These are phyloP conservation scores for Cotesia congregata DNA, from an alignment of 2,888 invertebrate species.

Conservation along the genomic window DNA sequence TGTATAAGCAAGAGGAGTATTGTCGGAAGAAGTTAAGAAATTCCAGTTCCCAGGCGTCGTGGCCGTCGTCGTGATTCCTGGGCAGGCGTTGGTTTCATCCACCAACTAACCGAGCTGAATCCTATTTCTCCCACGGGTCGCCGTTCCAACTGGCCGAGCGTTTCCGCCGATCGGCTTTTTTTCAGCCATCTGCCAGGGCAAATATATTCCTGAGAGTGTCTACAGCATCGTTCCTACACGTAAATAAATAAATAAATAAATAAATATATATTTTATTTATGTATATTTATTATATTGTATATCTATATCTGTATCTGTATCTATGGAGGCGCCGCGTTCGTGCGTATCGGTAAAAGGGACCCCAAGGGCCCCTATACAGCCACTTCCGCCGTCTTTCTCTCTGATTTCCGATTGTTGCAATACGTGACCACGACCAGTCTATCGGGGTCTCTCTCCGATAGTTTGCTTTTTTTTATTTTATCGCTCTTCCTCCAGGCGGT, in stretches of 20 bases:
- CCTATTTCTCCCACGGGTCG: constrained; percentile 10
- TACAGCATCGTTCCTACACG: constrained; percentile 4
- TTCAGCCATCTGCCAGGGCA: constrained; percentile 25
- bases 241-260: constrained; percentile 10
- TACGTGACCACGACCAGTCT: constrained; percentile 7
- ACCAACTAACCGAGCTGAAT: background rate
- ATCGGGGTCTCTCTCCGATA: background rate
- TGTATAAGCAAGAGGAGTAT: constrained; percentile 28
- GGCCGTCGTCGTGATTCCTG: background rate
- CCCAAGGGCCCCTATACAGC: constrained; percentile 28
- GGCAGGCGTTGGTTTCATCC: background rate
- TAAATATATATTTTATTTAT: background rate
- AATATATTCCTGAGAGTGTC: constrained; percentile 25
- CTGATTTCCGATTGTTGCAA: constrained; percentile 14
- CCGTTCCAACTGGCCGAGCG: constrained; percentile 9
- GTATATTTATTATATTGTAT: background rate
- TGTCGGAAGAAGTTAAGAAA: constrained; percentile 4
- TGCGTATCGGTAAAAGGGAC: constrained; percentile 36
- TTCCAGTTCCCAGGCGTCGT: constrained; percentile 1
- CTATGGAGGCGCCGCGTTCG: constrained; percentile 31
- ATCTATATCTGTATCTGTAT: background rate
- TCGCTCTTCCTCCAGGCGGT: constrained; percentile 23
- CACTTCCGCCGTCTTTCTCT: constrained; percentile 21
- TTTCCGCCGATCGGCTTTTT: constrained; percentile 35
- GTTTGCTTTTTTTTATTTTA: background rate